Percentiles rank a stretch among this genome's conserved stretches.
phyloP scores from a whole-genome alignment of 2,888 invertebrate species.

The Diarsia dahlii region DNA sequence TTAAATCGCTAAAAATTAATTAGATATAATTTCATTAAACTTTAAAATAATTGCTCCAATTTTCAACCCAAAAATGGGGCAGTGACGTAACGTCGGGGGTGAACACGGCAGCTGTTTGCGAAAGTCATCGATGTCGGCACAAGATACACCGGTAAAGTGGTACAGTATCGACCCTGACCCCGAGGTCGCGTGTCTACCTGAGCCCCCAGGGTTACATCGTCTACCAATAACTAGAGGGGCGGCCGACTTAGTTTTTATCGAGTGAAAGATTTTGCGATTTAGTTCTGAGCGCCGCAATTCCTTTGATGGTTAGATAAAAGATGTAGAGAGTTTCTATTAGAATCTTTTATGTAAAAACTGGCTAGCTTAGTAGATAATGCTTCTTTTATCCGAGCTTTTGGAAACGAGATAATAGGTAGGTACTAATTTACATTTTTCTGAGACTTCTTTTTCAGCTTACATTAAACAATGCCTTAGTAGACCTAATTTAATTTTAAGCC shows the following conservation, averaged over 20 bases:
- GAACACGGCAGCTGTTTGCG: slow-evolving; percentile 69
- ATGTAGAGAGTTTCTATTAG: not conserved
- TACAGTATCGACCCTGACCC: slow-evolving; percentile 77
- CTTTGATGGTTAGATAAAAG: slow-evolving; percentile 16
- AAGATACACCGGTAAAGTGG: slow-evolving; percentile 66
- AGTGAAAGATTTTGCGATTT: slow-evolving; percentile 43
- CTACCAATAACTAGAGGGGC: slow-evolving; percentile 65
- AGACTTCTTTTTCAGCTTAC: not conserved
- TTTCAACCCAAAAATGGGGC: slow-evolving; percentile 31
- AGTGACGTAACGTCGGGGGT: slow-evolving; percentile 49
- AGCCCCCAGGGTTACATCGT: slow-evolving; percentile 75
- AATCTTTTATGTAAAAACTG: slow-evolving; percentile 8
- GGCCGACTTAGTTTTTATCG: slow-evolving; percentile 44
- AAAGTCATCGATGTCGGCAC: slow-evolving; percentile 75
- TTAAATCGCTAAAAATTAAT: not conserved
- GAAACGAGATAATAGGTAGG: slow-evolving; percentile 1
- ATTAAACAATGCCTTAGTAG: not conserved
- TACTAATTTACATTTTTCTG: not conserved
- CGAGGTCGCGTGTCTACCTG: slow-evolving; percentile 81
- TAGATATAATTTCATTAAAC: not conserved
- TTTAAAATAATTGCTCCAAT: slow-evolving; percentile 27
- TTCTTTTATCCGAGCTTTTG: slow-evolving; percentile 12
- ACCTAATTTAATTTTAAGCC: not conserved
- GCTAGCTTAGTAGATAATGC: slow-evolving; percentile 5
- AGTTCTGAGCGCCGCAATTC: slow-evolving; percentile 25